Evolutionary conservation across 2,113 vertebrate species (phyloP).

Genomic region (Piprites chloris): DNA sequence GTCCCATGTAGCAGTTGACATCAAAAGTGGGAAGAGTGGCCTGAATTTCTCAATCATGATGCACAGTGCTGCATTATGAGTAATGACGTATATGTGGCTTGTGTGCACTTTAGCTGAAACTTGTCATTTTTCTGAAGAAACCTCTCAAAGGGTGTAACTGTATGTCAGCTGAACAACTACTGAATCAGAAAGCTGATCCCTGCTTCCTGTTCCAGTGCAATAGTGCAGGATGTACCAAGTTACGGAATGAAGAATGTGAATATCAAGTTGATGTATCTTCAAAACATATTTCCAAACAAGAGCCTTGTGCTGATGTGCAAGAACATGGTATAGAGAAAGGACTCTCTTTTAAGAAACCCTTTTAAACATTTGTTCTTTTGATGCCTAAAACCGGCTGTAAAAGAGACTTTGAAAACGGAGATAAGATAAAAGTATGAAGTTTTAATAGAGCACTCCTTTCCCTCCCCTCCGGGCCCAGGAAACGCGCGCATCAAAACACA

Average conservation of each 20-base stretch:
- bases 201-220: background rate
- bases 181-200: constrained; percentile 13
- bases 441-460: no score
- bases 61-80: background rate
- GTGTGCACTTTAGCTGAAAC: background rate
- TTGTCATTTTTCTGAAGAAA: background rate
- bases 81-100: background rate
- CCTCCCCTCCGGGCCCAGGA: no score
- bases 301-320: background rate
- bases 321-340: background rate
- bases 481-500: no score
- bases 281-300: background rate
- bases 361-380: background rate
- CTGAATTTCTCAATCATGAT: background rate
- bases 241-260: background rate
- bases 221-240: background rate
- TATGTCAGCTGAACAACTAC: background rate
- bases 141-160: background rate
- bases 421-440: no score
- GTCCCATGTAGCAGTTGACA: background rate
- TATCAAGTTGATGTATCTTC: background rate
- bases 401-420: no score
- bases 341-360: background rate
- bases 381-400: no score
- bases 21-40: background rate